Evolutionary conservation across 2,113 vertebrate genomes (phyloP), one percentile per base, ranked within the genome.

Genomic region (Pampusana beccarii): DNA sequence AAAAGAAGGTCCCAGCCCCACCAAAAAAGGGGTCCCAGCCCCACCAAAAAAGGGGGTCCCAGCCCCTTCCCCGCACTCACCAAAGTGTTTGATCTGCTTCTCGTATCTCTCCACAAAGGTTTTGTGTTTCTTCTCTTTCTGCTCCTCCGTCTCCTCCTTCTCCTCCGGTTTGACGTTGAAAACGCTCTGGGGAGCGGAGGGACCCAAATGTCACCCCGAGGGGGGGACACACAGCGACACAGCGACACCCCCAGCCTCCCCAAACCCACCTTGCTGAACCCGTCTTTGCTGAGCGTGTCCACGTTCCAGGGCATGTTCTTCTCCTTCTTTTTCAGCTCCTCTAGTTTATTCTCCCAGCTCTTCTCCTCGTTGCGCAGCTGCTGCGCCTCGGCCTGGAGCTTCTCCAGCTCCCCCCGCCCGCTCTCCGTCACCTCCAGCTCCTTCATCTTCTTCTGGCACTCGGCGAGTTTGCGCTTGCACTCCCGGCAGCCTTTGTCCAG

Each of bases 261-360:
- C 15, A 4, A 13, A 1, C 98, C 82, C 87, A 99, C 99, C 98
- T 99, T 99, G 96, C 98, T 99, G 96, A 99, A 99, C 6, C 99
- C 99, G 0, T 99, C 99, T 60, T 98, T 99, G 98, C 98, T 98
- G 86, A 99, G 98, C 0, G 98, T 99, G 91, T 99, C 99, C 18
- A 99, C 98, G 0, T 99, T 99, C 99, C 99, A 99, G 6, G 99
- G 98, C 97, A 98, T 97, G 84, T 96, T 99, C 96, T 98, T 99
- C 94, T 98, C 98, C 86, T 99, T 98, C 62, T 96, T 97, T 31
- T 90, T 84, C 88, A 99, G 86, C 62, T 98, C 98, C 6, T 98
- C 98, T 16, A 98, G 12, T 80, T 98, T 98, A 80, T 97, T 98
- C 87, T 98, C 97, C 95, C 98, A 99, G 1, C 56, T 88, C 8